phyloP scores from a whole-genome alignment of 2,888 invertebrate species.

The Tinea trinotella region DNA sequence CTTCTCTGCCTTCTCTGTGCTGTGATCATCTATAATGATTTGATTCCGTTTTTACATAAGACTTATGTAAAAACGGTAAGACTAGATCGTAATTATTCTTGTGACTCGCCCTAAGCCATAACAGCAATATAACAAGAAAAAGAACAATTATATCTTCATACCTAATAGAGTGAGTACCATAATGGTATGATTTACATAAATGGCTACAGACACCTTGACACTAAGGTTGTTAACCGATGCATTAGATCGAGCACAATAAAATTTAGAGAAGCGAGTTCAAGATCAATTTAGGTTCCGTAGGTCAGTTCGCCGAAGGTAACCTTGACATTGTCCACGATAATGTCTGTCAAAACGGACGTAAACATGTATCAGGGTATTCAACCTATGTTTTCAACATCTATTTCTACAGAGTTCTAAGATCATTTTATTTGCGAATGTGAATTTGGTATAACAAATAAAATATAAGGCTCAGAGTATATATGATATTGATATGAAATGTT shows the following conservation, averaged over 20 bases:
- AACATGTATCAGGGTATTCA: slow-evolving; percentile 17
- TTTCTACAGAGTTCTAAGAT: not conserved
- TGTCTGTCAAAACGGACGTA: slow-evolving; percentile 29
- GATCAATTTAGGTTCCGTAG: slow-evolving; percentile 72
- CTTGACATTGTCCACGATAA: slow-evolving; percentile 64
- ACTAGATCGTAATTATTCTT: no score
- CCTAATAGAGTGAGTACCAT: not conserved
- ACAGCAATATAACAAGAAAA: no score
- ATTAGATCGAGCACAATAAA: slow-evolving; percentile 69
- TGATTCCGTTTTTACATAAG: no score
- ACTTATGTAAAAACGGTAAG: no score
- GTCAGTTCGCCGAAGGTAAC: slow-evolving; percentile 72
- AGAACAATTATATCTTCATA: no score
- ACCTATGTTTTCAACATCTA: slow-evolving; percentile 3
- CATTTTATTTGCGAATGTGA: not conserved
- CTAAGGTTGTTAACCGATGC: slow-evolving; percentile 71
- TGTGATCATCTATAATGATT: no score
- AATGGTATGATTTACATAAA: not conserved
- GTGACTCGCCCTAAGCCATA: no score
- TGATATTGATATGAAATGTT: no score
- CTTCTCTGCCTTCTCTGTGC: no score
- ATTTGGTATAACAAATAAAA: no score
- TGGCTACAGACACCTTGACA: slow-evolving; percentile 56
- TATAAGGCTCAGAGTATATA: no score
- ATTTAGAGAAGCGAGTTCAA: slow-evolving; percentile 71